These are phyloP conservation scores for Amazona guildingii DNA, from an alignment of 2,113 vertebrate species.

Conservation along the genomic window DNA sequence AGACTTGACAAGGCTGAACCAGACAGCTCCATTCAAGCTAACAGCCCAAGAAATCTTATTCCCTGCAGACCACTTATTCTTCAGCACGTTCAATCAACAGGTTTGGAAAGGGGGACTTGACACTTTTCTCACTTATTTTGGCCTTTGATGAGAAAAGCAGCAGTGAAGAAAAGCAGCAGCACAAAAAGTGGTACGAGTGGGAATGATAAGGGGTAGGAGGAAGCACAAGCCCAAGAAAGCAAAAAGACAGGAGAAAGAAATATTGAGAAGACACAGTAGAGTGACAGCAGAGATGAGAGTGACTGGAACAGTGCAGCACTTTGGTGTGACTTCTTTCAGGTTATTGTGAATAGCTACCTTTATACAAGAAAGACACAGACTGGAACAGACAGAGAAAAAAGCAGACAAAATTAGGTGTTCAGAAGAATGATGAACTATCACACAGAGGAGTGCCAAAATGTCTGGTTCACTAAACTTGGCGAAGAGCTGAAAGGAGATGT, in stretches of 20 bases:
- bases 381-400: background rate
- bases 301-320: background rate
- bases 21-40: constrained; percentile 9
- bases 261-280: background rate
- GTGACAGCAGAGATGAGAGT: background rate
- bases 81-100: background rate
- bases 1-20: background rate
- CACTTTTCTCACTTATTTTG: constrained; percentile 20
- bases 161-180: background rate
- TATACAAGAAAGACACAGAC: background rate
- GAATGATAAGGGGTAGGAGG: background rate
- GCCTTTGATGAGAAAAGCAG: background rate
- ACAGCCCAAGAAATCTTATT: constrained; percentile 23
- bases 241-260: background rate
- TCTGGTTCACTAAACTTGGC: background rate
- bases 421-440: background rate
- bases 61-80: constrained; percentile 20
- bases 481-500: background rate
- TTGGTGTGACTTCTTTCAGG: background rate
- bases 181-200: background rate
- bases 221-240: background rate
- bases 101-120: background rate
- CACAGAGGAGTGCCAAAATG: background rate
- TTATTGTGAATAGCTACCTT: background rate
- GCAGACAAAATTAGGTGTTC: background rate